Evolutionary conservation across 2,888 invertebrate genomes (phyloP), one percentile per base, ranked within the genome.

Genomic region (Itoplectis maculator): DNA sequence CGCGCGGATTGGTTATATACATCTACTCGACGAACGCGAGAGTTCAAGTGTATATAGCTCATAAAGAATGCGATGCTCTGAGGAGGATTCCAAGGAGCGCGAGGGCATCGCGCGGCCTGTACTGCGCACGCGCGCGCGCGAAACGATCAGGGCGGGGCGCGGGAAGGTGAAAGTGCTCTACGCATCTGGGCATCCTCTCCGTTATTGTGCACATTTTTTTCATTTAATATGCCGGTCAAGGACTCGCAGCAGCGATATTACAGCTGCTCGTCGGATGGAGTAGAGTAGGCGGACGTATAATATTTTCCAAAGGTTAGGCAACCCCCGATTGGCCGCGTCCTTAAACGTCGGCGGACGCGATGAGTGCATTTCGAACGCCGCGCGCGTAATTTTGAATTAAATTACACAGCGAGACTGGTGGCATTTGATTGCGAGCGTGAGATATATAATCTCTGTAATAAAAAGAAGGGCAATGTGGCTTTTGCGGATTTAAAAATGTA

Each of bases 141-240:
- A 66, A 49, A 82, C 84, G 73, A 86, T 82, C 73, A 85, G 86
- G 88, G 88, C 87, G 86, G 86, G 86, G 83, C 86, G 81, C 86
- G 81, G 80, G 82, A 82, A 87, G 88, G 88, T 88, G 87, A 88
- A 87, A 88, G 88, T 86, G 87, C 86, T 86, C 84, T 81, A 87
- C 87, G 87, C 87, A 87, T 87, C 88, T 84, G 81, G 77, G 82
- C 77, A 84, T 89, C 87, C 88, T 90, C 88, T 90, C 88, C 87
- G 86, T 89, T 89, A 66, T 86, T 88, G 87, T 80, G 85, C 87
- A n/a, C n/a, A 90, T 88, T 88, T 89, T 73, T 88, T 86, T 78
- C 84, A 82, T 78, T 80, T 87, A 85, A 87, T 85, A 90, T 89
- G 81, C 87, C 87, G 90, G 90, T 90, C 90, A 90, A 90, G 90